phyloP scores from a whole-genome alignment of 2,888 invertebrate genomes.

The Rhorus exstirpatorius region DNA sequence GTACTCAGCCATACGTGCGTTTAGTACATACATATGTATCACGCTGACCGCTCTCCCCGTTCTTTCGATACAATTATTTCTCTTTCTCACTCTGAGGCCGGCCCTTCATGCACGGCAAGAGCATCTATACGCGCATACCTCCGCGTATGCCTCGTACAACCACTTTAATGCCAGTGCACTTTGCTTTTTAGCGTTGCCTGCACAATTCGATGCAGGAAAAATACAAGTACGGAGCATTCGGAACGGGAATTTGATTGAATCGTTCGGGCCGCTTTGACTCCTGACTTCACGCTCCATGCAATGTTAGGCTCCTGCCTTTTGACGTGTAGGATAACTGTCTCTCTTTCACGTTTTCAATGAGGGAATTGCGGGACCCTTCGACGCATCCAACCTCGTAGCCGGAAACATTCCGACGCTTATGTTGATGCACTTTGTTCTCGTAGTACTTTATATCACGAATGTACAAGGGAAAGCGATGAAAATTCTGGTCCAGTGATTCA shows the following conservation, averaged over 20 bases:
- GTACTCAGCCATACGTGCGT: conserved; percentile 59
- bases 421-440: too few relatives aligned
- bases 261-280: conserved; percentile 65
- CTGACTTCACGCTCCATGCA: conserved; percentile 33
- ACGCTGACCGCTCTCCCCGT: conserved; percentile 16
- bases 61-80: conserved; percentile 29
- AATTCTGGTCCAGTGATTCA: too few relatives aligned
- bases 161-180: conserved; percentile 43
- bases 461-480: too few relatives aligned
- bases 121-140: conserved; percentile 8
- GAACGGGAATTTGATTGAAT: conserved; percentile 73
- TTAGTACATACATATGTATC: neutral
- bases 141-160: conserved; percentile 11
- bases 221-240: conserved; percentile 59
- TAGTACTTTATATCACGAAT: too few relatives aligned
- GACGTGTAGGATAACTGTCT: conserved; percentile 45
- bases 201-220: conserved; percentile 47
- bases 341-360: conserved; percentile 22
- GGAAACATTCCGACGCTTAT: conserved; percentile 48
- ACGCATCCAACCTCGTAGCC: neutral
- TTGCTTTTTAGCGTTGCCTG: conserved; percentile 61
- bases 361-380: conserved; percentile 35
- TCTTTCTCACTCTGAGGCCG: conserved; percentile 36
- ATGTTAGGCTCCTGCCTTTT: conserved; percentile 48
- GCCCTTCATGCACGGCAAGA: conserved; percentile 22